A percentile compares a stretch with the other conserved stretches of the same genome.
phyloP scores from a whole-genome alignment of 2,888 invertebrate species.

The Corbicula japonica region DNA sequence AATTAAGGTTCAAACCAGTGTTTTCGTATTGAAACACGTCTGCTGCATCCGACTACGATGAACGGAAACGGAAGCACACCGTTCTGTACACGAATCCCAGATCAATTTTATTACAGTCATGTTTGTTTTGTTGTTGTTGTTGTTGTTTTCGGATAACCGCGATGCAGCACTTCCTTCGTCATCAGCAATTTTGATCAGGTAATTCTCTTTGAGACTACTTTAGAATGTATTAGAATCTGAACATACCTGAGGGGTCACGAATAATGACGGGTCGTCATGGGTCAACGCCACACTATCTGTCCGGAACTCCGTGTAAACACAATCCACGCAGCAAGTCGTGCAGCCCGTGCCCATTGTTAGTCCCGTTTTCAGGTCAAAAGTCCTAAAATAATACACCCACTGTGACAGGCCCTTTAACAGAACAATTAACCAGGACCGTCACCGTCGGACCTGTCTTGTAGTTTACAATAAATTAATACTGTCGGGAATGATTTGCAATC shows the following conservation, averaged over 20 bases:
- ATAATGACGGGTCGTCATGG: constrained; percentile 73
- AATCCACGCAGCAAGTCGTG: constrained; percentile 50
- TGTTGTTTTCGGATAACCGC: neutral
- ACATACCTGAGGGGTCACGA: constrained; percentile 76
- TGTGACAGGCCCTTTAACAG: neutral
- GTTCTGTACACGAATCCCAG: too few species aligned
- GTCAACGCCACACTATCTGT: constrained; percentile 73
- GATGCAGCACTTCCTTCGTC: neutral
- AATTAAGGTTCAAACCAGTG: too few species aligned
- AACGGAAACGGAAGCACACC: too few species aligned
- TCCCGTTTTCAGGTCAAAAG: neutral
- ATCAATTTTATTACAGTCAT: neutral
- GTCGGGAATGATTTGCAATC: too few species aligned
- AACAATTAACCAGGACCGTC: neutral
- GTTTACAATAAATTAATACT: too few species aligned
- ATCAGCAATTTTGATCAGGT: neutral
- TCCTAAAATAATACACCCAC: neutral
- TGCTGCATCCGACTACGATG: too few species aligned
- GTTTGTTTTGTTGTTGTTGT: neutral
- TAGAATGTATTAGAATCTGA: too few species aligned
- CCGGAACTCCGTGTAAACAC: constrained; percentile 69
- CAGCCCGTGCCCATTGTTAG: neutral
- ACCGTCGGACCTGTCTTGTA: neutral
- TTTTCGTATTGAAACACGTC: too few species aligned
- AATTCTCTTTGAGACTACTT: too few species aligned